phyloP scores from a whole-genome alignment of 2,797 vertebrate species.

The Lepidocolaptes lacrymiger region DNA sequence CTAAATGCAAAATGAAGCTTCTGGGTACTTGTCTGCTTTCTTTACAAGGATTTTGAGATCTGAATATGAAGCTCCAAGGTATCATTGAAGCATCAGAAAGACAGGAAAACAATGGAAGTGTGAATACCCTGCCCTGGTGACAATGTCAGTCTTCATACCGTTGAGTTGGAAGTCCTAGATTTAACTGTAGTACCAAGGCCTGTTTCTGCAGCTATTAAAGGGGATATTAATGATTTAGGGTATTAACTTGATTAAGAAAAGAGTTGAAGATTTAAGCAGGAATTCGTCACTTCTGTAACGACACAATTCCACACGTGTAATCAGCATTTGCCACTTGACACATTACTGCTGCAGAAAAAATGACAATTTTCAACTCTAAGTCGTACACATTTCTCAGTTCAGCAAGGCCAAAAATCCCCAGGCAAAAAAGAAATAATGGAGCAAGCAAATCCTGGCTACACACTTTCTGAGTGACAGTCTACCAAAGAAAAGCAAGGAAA shows the following conservation, averaged over 20 bases:
- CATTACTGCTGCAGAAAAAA: background rate
- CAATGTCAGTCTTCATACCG: background rate
- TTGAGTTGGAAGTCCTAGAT: background rate
- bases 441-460: background rate
- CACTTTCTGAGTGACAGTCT: background rate
- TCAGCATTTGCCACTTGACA: background rate
- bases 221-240: background rate
- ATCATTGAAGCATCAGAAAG: background rate
- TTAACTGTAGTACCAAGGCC: background rate
- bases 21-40: background rate
- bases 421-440: background rate
- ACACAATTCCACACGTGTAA: background rate
- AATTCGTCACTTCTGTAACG: background rate
- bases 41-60: background rate
- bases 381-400: background rate
- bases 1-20: background rate
- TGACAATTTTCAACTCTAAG: background rate
- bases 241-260: background rate
- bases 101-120: background rate
- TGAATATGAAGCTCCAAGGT: background rate
- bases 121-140: background rate
- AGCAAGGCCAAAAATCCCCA: background rate
- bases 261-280: background rate
- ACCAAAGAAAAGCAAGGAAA: background rate
- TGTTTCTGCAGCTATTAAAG: background rate